These are phyloP conservation scores for Erythrolamprus reginae DNA, from an alignment of 2,113 vertebrate genomes.

Conservation along the genomic window DNA sequence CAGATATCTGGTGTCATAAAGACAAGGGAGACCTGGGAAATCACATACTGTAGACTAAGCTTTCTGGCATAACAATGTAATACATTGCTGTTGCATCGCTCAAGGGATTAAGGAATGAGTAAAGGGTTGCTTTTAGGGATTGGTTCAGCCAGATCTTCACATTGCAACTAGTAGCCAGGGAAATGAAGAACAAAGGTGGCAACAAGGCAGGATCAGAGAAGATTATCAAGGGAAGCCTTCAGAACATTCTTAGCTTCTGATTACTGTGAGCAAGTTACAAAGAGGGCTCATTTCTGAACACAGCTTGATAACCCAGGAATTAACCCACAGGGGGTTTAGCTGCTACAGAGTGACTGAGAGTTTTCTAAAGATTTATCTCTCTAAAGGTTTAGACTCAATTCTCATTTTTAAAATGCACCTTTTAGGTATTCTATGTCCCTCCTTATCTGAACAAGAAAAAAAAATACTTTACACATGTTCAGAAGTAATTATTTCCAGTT, in stretches of 20 bases:
- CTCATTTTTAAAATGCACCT: not conserved
- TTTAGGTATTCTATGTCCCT: not conserved
- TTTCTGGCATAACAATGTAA: not conserved
- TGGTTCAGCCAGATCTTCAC: not conserved
- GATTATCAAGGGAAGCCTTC: not conserved
- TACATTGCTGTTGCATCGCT: not conserved
- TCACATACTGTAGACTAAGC: not conserved
- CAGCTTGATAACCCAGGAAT: conserved; percentile 9
- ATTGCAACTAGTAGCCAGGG: not conserved
- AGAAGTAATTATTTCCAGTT: not conserved
- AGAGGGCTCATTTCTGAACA: not conserved
- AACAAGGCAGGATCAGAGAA: not conserved
- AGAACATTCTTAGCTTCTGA: not conserved
- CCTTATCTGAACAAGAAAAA: not conserved
- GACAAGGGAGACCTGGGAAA: not conserved
- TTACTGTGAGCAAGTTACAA: not conserved
- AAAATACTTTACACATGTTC: not conserved
- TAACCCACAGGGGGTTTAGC: not conserved
- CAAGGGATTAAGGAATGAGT: not conserved
- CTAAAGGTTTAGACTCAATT: not conserved
- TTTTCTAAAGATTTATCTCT: not conserved
- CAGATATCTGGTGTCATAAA: not conserved
- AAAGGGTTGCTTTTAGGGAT: not conserved
- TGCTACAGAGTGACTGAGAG: not conserved
- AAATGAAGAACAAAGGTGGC: not conserved